These are phyloP conservation scores for Xyrauchen texanus DNA, from an alignment of 2,113 vertebrate genomes.

Conservation along the genomic window DNA sequence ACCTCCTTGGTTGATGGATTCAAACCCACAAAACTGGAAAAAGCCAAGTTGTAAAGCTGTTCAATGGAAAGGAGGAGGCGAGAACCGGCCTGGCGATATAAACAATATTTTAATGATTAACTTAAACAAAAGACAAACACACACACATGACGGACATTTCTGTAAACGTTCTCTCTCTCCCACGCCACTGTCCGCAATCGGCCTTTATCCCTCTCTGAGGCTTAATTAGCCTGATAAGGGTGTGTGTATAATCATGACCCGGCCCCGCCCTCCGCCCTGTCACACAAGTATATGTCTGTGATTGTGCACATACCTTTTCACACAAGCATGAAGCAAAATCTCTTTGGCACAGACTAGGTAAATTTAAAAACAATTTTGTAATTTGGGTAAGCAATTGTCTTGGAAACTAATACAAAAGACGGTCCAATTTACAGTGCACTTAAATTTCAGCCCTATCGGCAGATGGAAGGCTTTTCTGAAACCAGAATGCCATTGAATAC, in stretches of 20 bases:
- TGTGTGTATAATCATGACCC: no score
- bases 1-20: not conserved
- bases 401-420: constrained; percentile 42
- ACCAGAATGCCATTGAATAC: constrained; percentile 10
- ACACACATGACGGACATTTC: no score
- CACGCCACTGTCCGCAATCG: no score
- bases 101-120: no score
- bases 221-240: no score
- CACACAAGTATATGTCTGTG: not conserved
- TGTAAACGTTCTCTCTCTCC: no score
- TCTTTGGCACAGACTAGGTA: constrained; percentile 20
- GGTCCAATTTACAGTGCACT: constrained; percentile 40
- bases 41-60: no score
- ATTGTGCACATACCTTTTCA: not conserved
- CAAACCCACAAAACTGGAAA: not conserved
- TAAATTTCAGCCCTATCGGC: constrained; percentile 33
- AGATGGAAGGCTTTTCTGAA: constrained; percentile 37
- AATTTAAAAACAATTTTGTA: constrained; percentile 34
- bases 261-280: no score
- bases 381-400: constrained; percentile 4
- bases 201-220: no score
- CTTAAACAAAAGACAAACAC: no score
- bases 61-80: no score
- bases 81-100: no score
- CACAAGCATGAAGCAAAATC: constrained; percentile 10